Conservation (phyloP, 1,140 invertebrate genomes). For the Gryon sp. region DNA sequence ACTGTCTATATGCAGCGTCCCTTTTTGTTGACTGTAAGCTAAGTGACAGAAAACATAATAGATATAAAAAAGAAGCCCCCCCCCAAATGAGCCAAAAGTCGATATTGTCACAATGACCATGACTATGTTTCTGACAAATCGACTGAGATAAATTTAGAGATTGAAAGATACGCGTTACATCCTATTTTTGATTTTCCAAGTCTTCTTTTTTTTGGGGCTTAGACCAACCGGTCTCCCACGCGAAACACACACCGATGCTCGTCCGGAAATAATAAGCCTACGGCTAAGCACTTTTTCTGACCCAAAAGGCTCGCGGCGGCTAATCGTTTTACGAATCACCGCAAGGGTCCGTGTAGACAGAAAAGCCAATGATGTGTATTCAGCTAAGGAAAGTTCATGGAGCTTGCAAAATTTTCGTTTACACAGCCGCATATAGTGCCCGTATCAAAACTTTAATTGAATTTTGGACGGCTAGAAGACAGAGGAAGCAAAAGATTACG, state of each 20-base stretch:
- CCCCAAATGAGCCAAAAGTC: constrained; percentile 23
- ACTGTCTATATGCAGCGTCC: constrained; percentile 3
- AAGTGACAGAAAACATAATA: constrained; percentile 34
- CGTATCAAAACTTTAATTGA: constrained; percentile 81
- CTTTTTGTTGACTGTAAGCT: constrained; percentile 18
- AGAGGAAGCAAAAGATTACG: constrained; percentile 73
- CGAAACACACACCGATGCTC: constrained; percentile 9
- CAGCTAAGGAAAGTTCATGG: constrained; percentile 75
- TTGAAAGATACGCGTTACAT: constrained; percentile 61
- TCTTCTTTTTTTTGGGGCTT: constrained; percentile 30
- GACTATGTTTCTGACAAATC: constrained; percentile 69
- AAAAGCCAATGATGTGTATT: constrained; percentile 46
- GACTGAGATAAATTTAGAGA: constrained; percentile 75
- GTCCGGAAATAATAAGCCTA: constrained; percentile 60
- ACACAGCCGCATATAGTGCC: constrained; percentile 75
- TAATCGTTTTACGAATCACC: constrained; percentile 77
- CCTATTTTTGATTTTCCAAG: constrained; percentile 47
- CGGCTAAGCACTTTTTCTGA: constrained; percentile 46
- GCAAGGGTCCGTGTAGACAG: constrained; percentile 34
- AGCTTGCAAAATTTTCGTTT: constrained; percentile 80
- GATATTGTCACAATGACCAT: constrained; percentile 15
- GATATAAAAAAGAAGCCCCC: constrained; percentile 27
- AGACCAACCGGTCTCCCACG: constrained; percentile 42
- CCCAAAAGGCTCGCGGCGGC: constrained; percentile 67
- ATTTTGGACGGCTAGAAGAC: constrained; percentile 71